A percentile compares a stretch with the other conserved stretches of the same genome.
phyloP scores from a whole-genome alignment of 2,113 vertebrate genomes.

The Aix galericulata region DNA sequence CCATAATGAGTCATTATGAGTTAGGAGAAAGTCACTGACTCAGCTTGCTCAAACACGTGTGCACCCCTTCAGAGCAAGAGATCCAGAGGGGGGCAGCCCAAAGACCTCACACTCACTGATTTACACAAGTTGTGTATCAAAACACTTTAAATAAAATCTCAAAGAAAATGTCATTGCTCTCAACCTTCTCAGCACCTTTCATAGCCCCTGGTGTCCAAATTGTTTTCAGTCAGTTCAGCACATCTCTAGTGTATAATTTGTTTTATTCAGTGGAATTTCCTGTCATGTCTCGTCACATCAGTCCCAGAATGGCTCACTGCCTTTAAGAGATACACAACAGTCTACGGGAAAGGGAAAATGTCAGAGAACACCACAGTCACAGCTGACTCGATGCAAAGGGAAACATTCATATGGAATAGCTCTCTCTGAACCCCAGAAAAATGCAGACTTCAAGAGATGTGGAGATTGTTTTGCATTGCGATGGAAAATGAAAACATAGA shows the following conservation, averaged over 20 bases:
- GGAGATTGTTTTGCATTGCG: background rate
- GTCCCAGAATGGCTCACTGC: conserved; percentile 32
- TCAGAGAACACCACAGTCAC: conserved; percentile 21
- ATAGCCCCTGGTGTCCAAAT: conserved; percentile 30
- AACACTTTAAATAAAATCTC: background rate
- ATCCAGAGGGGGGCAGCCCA: background rate
- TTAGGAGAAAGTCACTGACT: background rate
- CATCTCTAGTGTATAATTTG: conserved; percentile 49
- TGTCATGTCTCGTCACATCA: conserved; percentile 47
- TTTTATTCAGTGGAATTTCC: conserved; percentile 63
- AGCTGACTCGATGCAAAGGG: background rate
- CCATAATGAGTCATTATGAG: background rate
- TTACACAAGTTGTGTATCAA: background rate
- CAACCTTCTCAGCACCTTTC: conserved; percentile 37
- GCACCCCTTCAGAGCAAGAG: background rate
- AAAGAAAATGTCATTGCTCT: conserved; percentile 4
- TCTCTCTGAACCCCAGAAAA: background rate
- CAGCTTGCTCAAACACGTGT: rapidly evolving
- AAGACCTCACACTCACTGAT: background rate
- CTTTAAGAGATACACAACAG: conserved; percentile 42
- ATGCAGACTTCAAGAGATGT: background rate
- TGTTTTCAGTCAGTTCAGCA: conserved; percentile 58
- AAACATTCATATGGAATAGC: background rate
- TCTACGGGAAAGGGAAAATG: background rate
- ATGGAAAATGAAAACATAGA: background rate